Evolutionary conservation across 1,140 invertebrate species (phyloP), one percentile per base, ranked within the genome.

Genomic region (Mactra quadrangularis): DNA sequence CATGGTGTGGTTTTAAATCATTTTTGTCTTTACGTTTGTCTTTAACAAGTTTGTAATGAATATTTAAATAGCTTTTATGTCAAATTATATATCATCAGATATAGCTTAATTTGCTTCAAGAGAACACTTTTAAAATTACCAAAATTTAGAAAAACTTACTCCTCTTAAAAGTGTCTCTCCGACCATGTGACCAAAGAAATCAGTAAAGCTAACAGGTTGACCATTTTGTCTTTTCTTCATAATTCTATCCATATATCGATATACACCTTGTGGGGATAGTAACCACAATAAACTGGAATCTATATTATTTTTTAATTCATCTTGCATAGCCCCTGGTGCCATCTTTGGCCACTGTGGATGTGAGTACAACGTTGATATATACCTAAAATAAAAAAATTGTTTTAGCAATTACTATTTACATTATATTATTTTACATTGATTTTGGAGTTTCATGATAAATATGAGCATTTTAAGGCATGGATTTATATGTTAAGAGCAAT

Each of bases 161-260:
- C 89, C 90, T 87, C 90, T 92, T 0, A 94, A 74, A 13, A 94
- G 85, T 11, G 93, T 93, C 85, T 94, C 93, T 55, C 93, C 93
- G 19, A 94, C 89, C 59, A 94, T 87, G 81, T 93, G 91, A 17
- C 94, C 94, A 86, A 94, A 94, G 66, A 94, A 93, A 85, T 94
- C 94, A 0, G 94, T 94, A 82, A 94, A 94, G 76, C 92, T 93
- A 38, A 94, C 90, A 33, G 93, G 94, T 59, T 94, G 94, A 0
- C 94, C 93, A 47, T 87, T 86, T 41, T 86, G 87, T 27, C 91
- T 86, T 86, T 94, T 94, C 64, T 86, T 74, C 31, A 93, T 77
- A 41, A 94, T 93, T 47, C 87, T 87, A 9, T 89, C 88, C 31
- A 93, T 75, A 75, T 94, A 94, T 19, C 89, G 85, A 72, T 89